A percentile compares a stretch with the other conserved stretches of the same genome.
Conservation (phyloP, 1,140 invertebrate genomes). For the Pararge aegeria region DNA sequence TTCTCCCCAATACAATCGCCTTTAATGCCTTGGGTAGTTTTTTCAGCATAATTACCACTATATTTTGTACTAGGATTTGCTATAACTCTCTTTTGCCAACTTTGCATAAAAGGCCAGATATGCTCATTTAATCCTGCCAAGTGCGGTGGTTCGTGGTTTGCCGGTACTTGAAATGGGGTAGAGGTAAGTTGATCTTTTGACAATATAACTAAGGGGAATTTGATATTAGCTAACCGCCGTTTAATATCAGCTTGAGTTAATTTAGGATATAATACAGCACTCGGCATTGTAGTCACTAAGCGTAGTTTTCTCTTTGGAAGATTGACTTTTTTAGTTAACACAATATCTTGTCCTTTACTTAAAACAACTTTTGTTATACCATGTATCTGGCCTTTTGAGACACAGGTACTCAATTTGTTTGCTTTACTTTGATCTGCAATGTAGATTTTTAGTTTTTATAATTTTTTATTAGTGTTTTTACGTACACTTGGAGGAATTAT, state of each 20-base stretch:
- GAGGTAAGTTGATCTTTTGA: conserved; percentile 55
- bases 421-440: not conserved
- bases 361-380: conserved; percentile 50
- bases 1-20: not conserved
- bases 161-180: conserved; percentile 29
- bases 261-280: conserved; percentile 34
- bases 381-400: conserved; percentile 20
- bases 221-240: conserved; percentile 41
- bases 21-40: not conserved
- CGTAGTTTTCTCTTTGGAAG: conserved; percentile 31
- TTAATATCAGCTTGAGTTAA: conserved; percentile 52
- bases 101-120: conserved; percentile 62
- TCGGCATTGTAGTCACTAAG: conserved; percentile 36
- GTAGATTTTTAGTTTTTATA: no score
- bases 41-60: not conserved
- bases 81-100: conserved; percentile 34
- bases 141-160: conserved; percentile 44
- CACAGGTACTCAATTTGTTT: not conserved
- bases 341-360: conserved; percentile 37
- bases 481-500: no score
- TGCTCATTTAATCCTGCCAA: conserved; percentile 54
- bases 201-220: conserved; percentile 56
- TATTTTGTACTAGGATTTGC: not conserved
- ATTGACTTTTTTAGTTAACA: conserved; percentile 10
- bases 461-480: no score